Evolutionary conservation across 92 coral and sea anemone species (phyloP), one percentile per base, ranked within the genome.

Genomic region (Paragorgia papillata): DNA sequence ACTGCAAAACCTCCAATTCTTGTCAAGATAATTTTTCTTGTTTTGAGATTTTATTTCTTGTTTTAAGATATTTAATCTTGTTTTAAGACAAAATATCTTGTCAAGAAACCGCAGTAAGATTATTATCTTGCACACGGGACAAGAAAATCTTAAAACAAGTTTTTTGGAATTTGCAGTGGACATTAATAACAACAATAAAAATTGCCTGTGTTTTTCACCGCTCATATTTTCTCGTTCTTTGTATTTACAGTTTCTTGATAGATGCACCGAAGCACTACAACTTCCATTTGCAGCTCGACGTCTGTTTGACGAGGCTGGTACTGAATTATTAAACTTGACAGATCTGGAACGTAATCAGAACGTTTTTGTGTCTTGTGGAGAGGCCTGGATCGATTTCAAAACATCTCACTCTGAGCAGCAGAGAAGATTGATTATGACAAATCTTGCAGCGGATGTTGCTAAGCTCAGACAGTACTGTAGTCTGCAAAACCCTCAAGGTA

Each of bases 201-300:
- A n/a, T n/a, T n/a, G n/a, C n/a, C n/a, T n/a, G n/a, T n/a, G n/a
- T n/a, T n/a, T n/a, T n/a, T n/a, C n/a, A n/a, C n/a, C n/a, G 8
- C n/a, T 30, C 51, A 13, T 29, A 7, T 53, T 0, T 28, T 12
- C 14, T 69, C 24, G 9, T 76, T n/a, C 5, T 30, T 65, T 17
- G 21, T n/a, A 40, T 29, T 30, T 15, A 15, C 81, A 92, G 97
- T 93, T 93, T 66, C 71, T 93, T 19, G 97, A 93, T 66, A 89
- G 90, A 43, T 93, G 97, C 49, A 93, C 97, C 2, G 91, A 88
- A 30, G 97, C 97, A 21, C 90, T 93, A 8, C 82, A 83, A 0
- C 80, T 93, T 44, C 90, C 97, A 0, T 93, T 93, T 69, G 97
- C 97, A 14, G 97, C 93, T 0, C 89, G 97, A 9, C 86, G 88